Base-by-base conservation (phyloP, 1,140 invertebrate species). In the Drosophila pandora region DNA sequence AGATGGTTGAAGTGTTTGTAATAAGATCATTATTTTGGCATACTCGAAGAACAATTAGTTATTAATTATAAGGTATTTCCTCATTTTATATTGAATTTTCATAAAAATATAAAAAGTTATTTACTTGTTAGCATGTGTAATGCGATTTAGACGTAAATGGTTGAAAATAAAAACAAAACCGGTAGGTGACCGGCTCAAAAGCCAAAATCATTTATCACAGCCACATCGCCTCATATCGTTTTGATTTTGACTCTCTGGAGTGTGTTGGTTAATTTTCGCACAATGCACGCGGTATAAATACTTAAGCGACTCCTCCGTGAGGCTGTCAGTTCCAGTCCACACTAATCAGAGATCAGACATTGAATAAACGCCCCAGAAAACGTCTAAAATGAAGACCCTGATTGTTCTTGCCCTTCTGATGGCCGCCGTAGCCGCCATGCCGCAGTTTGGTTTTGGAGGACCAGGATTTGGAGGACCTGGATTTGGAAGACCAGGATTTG, bases 361-460 rank as follows among this genome's bases (percentile, higher is more conserved):
- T 60, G 8, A 45, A 28, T 1, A 43, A 25, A 43, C 47, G 34
- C 10, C 10, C 34, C 34, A 28, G 17, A 52, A 50, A 6, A 43
- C 3, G 41, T 43, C 41, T 23, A 62, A 49, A 6, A 90, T 90
- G 88, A 90, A 84, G 62, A 62, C 65, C 41, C 45, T 90, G 22
- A 72, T 89, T 67, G 81, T 83, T 41, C 41, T 81, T 37, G 74
- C 65, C 25, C 43, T 80, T 2, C 12, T 85, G 56, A 52, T 80
- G 53, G 77, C 73, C n/a, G 65, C 48, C 13, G 65, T 47, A 21
- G 47, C 63, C 39, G 76, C 79, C 1, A 4, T 76, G 52, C 83
- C 75, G 0, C 83, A 84, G 22, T 80, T 62, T 12, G 77, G 76
- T 3, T 71, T 34, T 9, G 56, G 52, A 13, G 54, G 60, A 0